Percentiles rank a stretch among this genome's conserved stretches.
phyloP scores from a whole-genome alignment of 1,140 invertebrate genomes.

The Drosophila ohnishii region DNA sequence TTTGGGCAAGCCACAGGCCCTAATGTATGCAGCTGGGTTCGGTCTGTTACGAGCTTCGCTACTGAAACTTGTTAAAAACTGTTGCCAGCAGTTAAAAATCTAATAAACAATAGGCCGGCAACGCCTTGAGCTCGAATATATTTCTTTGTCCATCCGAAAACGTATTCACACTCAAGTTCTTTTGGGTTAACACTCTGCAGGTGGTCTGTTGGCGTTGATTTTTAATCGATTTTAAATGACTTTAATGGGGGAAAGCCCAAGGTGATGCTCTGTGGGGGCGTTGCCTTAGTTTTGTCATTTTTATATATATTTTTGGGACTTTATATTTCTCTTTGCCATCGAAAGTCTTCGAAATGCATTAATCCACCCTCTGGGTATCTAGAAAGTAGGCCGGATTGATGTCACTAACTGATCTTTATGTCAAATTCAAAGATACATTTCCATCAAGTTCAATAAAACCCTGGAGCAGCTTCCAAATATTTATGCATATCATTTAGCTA shows the following conservation, averaged over 20 bases:
- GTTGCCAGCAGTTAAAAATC: conserved; percentile 64
- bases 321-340: neutral
- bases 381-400: conserved; percentile 30
- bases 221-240: conserved; percentile 78
- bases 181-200: conserved; percentile 45
- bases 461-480: conserved; percentile 23
- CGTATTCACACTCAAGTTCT: conserved; percentile 31
- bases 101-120: conserved; percentile 60
- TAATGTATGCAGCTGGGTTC: conserved; percentile 31
- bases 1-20: conserved; percentile 24
- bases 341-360: neutral
- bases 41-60: conserved; percentile 44
- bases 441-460: conserved; percentile 22
- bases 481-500: conserved; percentile 20
- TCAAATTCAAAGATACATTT: conserved; percentile 33
- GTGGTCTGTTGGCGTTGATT: conserved; percentile 62
- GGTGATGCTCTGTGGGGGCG: conserved; percentile 31
- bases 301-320: neutral
- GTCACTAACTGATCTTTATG: conserved; percentile 30
- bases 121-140: conserved; percentile 56
- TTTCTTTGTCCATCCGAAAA: conserved; percentile 18
- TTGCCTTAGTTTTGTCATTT: conserved; percentile 12
- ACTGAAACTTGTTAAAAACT: conserved; percentile 73
- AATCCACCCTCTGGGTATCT: neutral
- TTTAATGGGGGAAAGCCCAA: conserved; percentile 41